Evolutionary conservation across 2,113 vertebrate species (phyloP), one percentile per base, ranked within the genome.

Genomic region (Australoheros scitulus): DNA sequence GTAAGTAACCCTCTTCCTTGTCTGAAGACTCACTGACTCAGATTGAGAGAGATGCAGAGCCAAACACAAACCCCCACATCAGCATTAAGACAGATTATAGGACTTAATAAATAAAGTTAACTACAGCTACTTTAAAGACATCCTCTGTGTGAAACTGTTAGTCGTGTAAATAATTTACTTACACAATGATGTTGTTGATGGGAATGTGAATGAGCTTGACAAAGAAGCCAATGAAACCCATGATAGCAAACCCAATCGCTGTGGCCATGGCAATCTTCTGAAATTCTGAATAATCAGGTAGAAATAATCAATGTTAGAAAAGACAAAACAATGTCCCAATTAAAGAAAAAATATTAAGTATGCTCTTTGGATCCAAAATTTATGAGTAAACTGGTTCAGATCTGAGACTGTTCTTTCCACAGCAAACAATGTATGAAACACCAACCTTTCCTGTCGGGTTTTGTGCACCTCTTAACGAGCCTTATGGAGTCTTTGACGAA

Each of bases 161-260:
- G 38, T 64, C 34, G 10, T 24, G 6, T 68, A 63, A 63, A 18
- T 55, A 32, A 2, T 13, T 3, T 91, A 98, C 98, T 99, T 96
- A 99, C 98, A 99, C 98, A 92, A 99, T 99, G 75, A 99, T 99
- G 93, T 99, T 99, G 96, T 99, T 99, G 94, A 99, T 99, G 80
- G 98, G 98, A 92, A 99, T 99, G 82, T 99, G 97, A 91, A 99
- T 99, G 91, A 99, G 92, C 89, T 99, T 99, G 79, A 99, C 98
- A 85, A 99, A 99, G 95, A 99, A 99, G 22, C 98, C 97, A 77
- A 99, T 99, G 95, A 99, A 99, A 86, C 98, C 98, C 98, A 99
- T 99, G 89, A 99, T 99, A 0, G 98, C 98, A 92, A 99, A 99
- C 77, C 98, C 98, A 91, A 99, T 99, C 11, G 98, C 98, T 92